Evolutionary conservation across 2,888 invertebrate species (phyloP), one percentile per base, ranked within the genome.

Genomic region (Cephalotes varians): DNA sequence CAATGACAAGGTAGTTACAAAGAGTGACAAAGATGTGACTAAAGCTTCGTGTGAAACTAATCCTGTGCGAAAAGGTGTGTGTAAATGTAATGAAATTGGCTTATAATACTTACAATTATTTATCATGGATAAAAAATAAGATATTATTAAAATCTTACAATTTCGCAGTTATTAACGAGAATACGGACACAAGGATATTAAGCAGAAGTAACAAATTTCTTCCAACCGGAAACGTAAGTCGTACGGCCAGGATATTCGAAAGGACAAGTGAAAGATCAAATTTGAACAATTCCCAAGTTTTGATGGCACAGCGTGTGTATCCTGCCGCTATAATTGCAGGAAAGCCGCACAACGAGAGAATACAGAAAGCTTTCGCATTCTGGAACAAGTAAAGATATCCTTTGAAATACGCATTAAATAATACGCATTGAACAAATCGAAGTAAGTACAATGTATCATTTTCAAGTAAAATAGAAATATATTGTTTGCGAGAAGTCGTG

Each of bases 311-410:
- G 58, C 88, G 88, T 7, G 21, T 73, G 6, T 87, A 72, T 69
- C 85, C 89, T 2, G 64, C 82, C 5, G 74, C 86, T 18, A 49
- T 87, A 12, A 51, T 84, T 18, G 31, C 87, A 6, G 81, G 81
- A 6, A 92, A 92, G 58, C 89, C 92, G 12, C 91, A 92, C 49
- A 94, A 93, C 85, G 94, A 94, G 34, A 91, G 92, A 80, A 91
- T 95, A 85, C 95, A 95, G 60, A 94, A 95, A 89, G 95, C 95
- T 25, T 94, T 95, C 81, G 95, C 94, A 7, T 95, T 95, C 91
- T 95, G 95, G 95, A 95, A 95, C 74, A 94, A 94, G 80, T 82
- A 82, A 56, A 67, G n/a, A 44, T 37, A 40, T 54, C 15, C 31
- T 31, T 69, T 56, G 4, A 44, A 31, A 56, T 56, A 21, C 12